These are phyloP conservation scores for Neria commutata DNA, from an alignment of 2,888 invertebrate genomes.

Conservation along the genomic window DNA sequence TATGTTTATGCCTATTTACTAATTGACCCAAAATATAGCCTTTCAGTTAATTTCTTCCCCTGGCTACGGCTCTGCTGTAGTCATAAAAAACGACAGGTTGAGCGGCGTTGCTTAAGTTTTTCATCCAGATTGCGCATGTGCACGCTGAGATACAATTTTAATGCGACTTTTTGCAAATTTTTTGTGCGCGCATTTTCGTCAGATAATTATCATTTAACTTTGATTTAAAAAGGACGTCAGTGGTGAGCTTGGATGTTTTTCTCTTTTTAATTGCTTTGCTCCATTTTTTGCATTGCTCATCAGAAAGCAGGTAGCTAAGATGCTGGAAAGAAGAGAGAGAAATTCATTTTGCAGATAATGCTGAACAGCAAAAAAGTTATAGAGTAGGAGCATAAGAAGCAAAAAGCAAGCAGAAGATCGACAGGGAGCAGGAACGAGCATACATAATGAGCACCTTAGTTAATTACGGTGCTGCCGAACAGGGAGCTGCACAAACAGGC, in stretches of 20 bases:
- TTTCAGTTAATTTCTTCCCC: no score
- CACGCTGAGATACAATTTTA: constrained; percentile 55
- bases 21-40: no score
- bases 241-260: constrained; percentile 25
- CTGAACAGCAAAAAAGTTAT: not conserved
- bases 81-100: no score
- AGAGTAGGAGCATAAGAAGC: not conserved
- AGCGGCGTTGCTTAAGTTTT: no score
- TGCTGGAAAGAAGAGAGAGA: constrained; percentile 1
- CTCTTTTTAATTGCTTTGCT: constrained; percentile 27
- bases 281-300: not conserved
- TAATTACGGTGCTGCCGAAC: constrained; percentile 58
- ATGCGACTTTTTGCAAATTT: constrained; percentile 55
- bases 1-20: no score
- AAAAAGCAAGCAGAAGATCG: constrained; percentile 10
- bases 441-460: constrained; percentile 57
- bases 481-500: constrained; percentile 43
- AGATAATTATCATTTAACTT: constrained; percentile 60
- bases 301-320: constrained; percentile 3
- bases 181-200: constrained; percentile 55
- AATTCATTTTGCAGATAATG: not conserved
- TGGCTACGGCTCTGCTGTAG: no score
- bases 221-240: constrained; percentile 53
- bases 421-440: constrained; percentile 30
- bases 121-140: constrained; percentile 49